phyloP scores from a whole-genome alignment of 2,888 invertebrate species.

The Pterostichus niger region DNA sequence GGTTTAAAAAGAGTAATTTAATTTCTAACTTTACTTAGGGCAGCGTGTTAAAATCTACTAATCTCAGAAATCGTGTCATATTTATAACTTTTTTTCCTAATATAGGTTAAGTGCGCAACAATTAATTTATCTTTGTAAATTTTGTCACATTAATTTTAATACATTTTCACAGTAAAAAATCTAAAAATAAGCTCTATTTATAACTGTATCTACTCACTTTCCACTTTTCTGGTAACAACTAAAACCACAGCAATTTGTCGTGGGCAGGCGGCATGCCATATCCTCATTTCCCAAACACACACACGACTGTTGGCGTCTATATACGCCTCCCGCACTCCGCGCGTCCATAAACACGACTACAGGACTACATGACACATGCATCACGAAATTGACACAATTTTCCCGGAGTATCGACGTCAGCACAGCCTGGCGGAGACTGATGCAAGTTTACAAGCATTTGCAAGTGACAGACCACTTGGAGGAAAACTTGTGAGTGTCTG shows the following conservation, averaged over 20 bases:
- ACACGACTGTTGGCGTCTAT: background rate
- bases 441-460: constrained; percentile 53
- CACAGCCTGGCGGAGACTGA: constrained; percentile 13
- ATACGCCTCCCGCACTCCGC: background rate
- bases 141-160: background rate
- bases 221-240: background rate
- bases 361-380: constrained; percentile 7
- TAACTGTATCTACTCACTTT: constrained; percentile 6
- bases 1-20: no score
- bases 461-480: constrained; percentile 40
- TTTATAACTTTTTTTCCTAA: no score
- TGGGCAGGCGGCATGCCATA: constrained; percentile 10
- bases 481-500: constrained; percentile 12
- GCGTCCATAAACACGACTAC: background rate
- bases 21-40: no score
- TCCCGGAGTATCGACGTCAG: constrained; percentile 31
- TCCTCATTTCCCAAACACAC: constrained; percentile 28
- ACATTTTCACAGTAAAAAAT: background rate
- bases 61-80: no score
- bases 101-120: no score
- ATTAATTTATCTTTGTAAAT: no score
- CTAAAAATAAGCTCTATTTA: constrained; percentile 20
- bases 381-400: constrained; percentile 42
- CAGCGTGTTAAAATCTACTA: no score
- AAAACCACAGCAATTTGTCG: constrained; percentile 29